phyloP scores from a whole-genome alignment of 2,113 vertebrate genomes.

The Cochlearius cochlearius region DNA sequence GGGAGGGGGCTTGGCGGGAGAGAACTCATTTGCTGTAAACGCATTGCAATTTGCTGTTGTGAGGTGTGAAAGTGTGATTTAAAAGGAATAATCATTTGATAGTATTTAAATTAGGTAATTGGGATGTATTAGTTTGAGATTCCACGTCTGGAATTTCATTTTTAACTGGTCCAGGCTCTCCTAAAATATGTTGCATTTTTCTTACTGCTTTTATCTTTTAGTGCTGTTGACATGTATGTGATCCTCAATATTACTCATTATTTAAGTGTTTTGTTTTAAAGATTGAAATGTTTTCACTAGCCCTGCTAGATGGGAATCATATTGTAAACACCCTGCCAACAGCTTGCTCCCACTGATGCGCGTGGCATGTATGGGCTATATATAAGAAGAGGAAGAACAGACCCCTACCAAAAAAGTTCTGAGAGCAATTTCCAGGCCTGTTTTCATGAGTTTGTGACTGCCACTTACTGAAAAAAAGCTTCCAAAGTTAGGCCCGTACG shows the following conservation, averaged over 20 bases:
- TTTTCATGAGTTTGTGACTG: not conserved
- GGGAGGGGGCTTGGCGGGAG: not conserved
- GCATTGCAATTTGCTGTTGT: conserved; percentile 61
- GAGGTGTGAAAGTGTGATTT: conserved; percentile 65
- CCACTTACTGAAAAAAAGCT: not conserved
- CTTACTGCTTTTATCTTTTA: not conserved
- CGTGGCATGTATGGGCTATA: not conserved
- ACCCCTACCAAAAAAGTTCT: not conserved
- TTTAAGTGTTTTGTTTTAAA: conserved; percentile 27
- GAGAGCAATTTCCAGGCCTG: not conserved
- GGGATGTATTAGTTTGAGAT: conserved; percentile 47
- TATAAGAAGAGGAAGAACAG: not conserved
- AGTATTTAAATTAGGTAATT: conserved; percentile 68
- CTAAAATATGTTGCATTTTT: conserved; percentile 1
- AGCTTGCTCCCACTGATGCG: not conserved
- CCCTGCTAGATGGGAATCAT: not conserved
- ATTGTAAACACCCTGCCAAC: conserved; percentile 2
- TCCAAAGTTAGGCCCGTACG: not conserved
- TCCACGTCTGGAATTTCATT: not conserved
- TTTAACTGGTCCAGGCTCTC: not conserved
- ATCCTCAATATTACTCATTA: not conserved
- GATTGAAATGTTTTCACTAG: conserved; percentile 17
- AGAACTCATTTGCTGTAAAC: conserved; percentile 51
- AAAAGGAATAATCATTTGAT: conserved; percentile 66
- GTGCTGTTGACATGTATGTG: not conserved